Percentiles rank a stretch among this genome's conserved stretches.
phyloP scores from a whole-genome alignment of 2,888 invertebrate genomes.

The Icerya purchasi region DNA sequence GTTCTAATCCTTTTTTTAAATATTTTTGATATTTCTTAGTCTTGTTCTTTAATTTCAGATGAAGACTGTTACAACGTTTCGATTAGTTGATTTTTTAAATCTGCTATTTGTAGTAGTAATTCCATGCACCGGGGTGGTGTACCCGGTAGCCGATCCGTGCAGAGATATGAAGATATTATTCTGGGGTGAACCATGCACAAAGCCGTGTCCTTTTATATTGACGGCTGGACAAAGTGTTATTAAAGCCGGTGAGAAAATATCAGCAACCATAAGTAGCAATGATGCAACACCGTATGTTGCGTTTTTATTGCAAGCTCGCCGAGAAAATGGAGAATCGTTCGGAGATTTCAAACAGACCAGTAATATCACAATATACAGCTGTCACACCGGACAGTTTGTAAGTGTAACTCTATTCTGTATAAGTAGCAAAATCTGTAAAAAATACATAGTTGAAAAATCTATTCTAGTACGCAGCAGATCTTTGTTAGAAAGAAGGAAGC shows the following conservation, averaged over 20 bases:
- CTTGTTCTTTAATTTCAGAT: too few relatives aligned
- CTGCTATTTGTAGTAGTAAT: too few relatives aligned
- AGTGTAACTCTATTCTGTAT: too few relatives aligned
- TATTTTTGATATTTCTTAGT: too few relatives aligned
- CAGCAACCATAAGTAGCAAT: not conserved
- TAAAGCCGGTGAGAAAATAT: not conserved
- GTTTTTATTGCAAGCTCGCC: not conserved
- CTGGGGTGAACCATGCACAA: not conserved
- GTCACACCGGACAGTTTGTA: not conserved
- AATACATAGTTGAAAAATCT: too few relatives aligned
- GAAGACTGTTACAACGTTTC: too few relatives aligned
- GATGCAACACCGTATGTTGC: not conserved
- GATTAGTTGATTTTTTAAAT: too few relatives aligned
- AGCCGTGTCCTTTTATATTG: not conserved
- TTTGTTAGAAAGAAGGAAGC: too few relatives aligned
- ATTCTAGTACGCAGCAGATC: too few relatives aligned
- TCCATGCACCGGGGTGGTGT: too few relatives aligned
- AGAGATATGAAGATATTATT: not conserved
- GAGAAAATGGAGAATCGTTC: not conserved
- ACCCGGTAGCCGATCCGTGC: not conserved
- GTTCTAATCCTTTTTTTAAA: too few relatives aligned
- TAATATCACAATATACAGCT: not conserved
- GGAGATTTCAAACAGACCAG: not conserved
- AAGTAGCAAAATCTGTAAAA: too few relatives aligned
- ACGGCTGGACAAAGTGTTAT: not conserved